These are phyloP conservation scores for Prunella strophiata DNA, from an alignment of 2,797 vertebrate species.

Conservation along the genomic window DNA sequence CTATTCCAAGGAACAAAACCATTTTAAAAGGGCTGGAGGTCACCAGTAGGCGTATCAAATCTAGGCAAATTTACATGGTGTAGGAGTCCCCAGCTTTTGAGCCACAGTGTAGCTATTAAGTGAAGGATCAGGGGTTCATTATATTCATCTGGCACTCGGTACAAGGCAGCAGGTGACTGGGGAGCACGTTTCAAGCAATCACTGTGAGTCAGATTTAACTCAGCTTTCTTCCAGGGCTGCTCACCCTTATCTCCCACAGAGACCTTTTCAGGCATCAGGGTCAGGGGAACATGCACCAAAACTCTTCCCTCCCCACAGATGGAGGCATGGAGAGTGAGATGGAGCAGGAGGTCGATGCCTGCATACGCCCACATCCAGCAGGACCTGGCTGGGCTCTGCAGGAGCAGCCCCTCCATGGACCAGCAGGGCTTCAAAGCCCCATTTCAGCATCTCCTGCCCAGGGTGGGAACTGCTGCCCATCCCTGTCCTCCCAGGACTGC, in stretches of 20 bases:
- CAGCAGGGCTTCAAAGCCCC: neutral
- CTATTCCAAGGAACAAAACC: neutral
- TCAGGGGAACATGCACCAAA: accelerated
- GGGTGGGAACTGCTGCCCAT: neutral
- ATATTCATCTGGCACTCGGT: conserved; percentile 13
- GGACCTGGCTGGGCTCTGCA: neutral
- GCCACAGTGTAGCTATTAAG: conserved; percentile 59
- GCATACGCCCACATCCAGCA: neutral
- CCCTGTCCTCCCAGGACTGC: neutral
- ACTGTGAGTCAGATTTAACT: conserved; percentile 25
- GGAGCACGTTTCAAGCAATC: neutral
- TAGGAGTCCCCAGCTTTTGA: conserved; percentile 55
- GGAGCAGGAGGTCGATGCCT: neutral
- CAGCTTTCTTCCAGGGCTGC: neutral
- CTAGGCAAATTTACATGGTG: conserved; percentile 55
- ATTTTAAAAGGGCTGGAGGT: conserved; percentile 20
- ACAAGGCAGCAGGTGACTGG: conserved; percentile 52
- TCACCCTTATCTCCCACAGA: neutral
- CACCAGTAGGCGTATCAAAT: conserved; percentile 60
- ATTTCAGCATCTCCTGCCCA: neutral
- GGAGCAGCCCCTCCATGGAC: neutral
- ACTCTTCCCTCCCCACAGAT: neutral
- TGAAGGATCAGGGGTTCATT: conserved; percentile 45
- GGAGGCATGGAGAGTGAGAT: accelerated
- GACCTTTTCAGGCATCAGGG: neutral